These are phyloP conservation scores for Tamias sibiricus DNA, from an alignment of 2,113 vertebrate genomes.

Conservation along the genomic window DNA sequence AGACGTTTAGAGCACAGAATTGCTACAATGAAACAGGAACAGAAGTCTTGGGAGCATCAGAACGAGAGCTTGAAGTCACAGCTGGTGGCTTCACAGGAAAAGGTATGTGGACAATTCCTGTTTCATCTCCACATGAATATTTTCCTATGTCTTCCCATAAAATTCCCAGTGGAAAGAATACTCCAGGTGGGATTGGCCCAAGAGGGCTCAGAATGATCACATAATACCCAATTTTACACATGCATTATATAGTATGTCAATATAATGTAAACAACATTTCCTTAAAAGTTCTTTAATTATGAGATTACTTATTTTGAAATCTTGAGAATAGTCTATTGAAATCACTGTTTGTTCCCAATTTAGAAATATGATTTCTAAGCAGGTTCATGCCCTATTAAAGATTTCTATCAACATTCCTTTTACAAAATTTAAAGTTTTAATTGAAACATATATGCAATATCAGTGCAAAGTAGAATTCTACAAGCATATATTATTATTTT, in stretches of 20 bases:
- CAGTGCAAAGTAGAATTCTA: neutral
- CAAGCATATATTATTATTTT: conserved; percentile 42
- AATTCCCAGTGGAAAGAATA: neutral
- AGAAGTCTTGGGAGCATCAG: conserved; percentile 88
- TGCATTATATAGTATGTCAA: neutral
- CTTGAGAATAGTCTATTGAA: neutral
- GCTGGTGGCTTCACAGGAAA: conserved; percentile 89
- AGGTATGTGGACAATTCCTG: conserved; percentile 80
- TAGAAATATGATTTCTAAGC: conserved; percentile 11
- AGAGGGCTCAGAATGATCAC: neutral
- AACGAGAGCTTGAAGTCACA: conserved; percentile 86
- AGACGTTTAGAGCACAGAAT: conserved; percentile 88
- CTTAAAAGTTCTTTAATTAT: neutral
- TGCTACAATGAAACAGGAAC: conserved; percentile 87
- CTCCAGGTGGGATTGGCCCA: neutral
- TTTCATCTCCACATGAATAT: neutral
- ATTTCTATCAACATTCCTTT: neutral
- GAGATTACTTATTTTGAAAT: conserved; percentile 15
- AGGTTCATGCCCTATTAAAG: neutral
- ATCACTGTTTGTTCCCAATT: conserved; percentile 3
- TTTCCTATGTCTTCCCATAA: neutral
- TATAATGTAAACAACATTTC: neutral
- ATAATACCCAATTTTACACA: neutral
- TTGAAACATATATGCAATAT: conserved; percentile 9
- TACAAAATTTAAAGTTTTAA: conserved; percentile 5